Evolutionary conservation across 2,113 vertebrate species (phyloP).

Genomic region (Pao palembangensis): DNA sequence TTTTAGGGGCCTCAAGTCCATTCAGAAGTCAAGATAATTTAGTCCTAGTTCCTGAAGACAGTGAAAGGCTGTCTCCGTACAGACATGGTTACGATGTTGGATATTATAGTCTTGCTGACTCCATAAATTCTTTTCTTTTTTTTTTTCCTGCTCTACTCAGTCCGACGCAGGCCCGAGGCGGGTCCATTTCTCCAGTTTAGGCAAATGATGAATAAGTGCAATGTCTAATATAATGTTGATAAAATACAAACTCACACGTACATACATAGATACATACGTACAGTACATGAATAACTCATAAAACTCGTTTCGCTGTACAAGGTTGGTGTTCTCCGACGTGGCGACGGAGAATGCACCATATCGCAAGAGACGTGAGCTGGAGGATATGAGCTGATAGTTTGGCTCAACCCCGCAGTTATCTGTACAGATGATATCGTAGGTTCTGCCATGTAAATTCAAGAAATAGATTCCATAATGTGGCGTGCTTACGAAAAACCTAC

Average conservation of each 20-base stretch:
- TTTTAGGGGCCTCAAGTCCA: conserved; percentile 22
- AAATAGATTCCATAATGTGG: conserved; percentile 14
- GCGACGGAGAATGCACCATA: conserved; percentile 29
- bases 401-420: conserved; percentile 31
- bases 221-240: conserved; percentile 66
- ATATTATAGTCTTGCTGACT: conserved; percentile 34
- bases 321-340: conserved; percentile 36
- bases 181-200: conserved; percentile 51
- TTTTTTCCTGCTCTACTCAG: neutral
- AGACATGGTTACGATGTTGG: conserved; percentile 41
- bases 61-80: conserved; percentile 28
- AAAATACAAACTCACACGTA: conserved; percentile 67
- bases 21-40: conserved; percentile 25
- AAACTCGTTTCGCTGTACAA: conserved; percentile 61
- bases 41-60: conserved; percentile 30
- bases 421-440: conserved; percentile 40
- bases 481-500: conserved; percentile 2
- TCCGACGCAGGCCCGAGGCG: conserved; percentile 38
- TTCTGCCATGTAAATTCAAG: conserved; percentile 10
- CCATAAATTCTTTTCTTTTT: conserved; percentile 14
- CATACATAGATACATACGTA: conserved; percentile 34
- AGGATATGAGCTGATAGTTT: conserved; percentile 27
- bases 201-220: conserved; percentile 68
- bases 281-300: conserved; percentile 67
- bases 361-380: conserved; percentile 25